Evolutionary conservation across 2,888 invertebrate species (phyloP), one percentile per base, ranked within the genome.

Genomic region (Eubasilissa splendida): DNA sequence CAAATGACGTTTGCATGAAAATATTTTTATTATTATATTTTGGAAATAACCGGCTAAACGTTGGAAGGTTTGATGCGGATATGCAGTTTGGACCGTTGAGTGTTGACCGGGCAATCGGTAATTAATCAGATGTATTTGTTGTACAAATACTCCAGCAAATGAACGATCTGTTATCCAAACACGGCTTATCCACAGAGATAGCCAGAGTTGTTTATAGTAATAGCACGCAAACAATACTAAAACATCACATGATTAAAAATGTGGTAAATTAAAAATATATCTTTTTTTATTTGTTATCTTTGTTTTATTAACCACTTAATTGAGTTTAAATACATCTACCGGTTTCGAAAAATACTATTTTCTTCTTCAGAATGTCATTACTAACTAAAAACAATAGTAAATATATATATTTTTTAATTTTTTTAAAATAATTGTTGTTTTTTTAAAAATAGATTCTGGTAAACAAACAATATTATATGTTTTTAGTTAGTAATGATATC

Each of bases 41-140:
- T 4, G 9, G 3, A 58, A 58, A 58, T 58, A n/a, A 14, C 58
- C n/a, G n/a, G 58, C 11, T 58, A 50, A 52, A 68, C 50, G 14
- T 68, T 14, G 52, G 68, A 52, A 12, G 42, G 14, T 68, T 42
- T 10, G 14, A 33, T 12, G 7, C 8, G 42, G n/a, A 68, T 50
- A 50, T 52, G 68, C 52, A 68, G 14, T 68, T 9, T 14, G 52
- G 50, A 68, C n/a, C 12, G 14, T 68, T 68, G 14, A 52, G 42
- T 68, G 52, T 68, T 68, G 68, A 68, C 68, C 52, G 50, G 50
- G 22, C 52, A 60, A 60, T 75, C 75, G 52, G 50, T 52, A 75
- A 75, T 75, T 75, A 75, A 75, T 75, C 60, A 75, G 60, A 50
- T 60, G 52, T 75, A 75, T 75, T 75, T 75, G 74, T n/a, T 75